phyloP scores from a whole-genome alignment of 1,140 invertebrate species.

The Calephelis nemesis region DNA sequence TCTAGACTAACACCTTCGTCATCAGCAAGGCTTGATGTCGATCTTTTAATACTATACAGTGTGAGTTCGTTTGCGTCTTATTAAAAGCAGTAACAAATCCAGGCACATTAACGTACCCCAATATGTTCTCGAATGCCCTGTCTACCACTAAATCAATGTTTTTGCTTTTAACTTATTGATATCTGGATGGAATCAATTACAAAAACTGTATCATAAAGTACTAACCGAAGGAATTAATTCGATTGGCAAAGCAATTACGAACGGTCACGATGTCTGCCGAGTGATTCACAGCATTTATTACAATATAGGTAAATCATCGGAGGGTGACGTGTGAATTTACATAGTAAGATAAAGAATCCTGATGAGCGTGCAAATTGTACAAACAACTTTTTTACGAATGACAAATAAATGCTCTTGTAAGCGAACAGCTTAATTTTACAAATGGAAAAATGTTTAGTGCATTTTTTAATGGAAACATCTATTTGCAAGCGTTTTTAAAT shows the following conservation, averaged over 20 bases:
- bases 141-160: slow-evolving; percentile 34
- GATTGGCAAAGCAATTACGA: slow-evolving; percentile 71
- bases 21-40: too few species aligned
- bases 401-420: slow-evolving; percentile 27
- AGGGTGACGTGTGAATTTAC: slow-evolving; percentile 58
- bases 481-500: too few species aligned
- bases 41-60: too few species aligned
- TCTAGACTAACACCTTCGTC: too few species aligned
- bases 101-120: slow-evolving; percentile 37
- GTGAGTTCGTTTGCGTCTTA: too few species aligned
- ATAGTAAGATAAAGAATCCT: slow-evolving; percentile 49
- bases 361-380: slow-evolving; percentile 54
- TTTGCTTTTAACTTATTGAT: slow-evolving; percentile 48
- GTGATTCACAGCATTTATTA: slow-evolving; percentile 67
- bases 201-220: slow-evolving; percentile 68
- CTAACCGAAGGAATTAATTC: slow-evolving; percentile 68
- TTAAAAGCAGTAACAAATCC: too few species aligned
- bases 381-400: slow-evolving; percentile 22
- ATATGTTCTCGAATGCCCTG: not conserved
- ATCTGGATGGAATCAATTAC: slow-evolving; percentile 63
- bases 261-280: slow-evolving; percentile 57
- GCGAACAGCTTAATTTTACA: not conserved
- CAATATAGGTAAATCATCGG: slow-evolving; percentile 52
- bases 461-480: not conserved
- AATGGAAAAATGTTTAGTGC: not conserved